phyloP scores from a whole-genome alignment of 2,797 vertebrate genomes.

The Sebastes iracundus region DNA sequence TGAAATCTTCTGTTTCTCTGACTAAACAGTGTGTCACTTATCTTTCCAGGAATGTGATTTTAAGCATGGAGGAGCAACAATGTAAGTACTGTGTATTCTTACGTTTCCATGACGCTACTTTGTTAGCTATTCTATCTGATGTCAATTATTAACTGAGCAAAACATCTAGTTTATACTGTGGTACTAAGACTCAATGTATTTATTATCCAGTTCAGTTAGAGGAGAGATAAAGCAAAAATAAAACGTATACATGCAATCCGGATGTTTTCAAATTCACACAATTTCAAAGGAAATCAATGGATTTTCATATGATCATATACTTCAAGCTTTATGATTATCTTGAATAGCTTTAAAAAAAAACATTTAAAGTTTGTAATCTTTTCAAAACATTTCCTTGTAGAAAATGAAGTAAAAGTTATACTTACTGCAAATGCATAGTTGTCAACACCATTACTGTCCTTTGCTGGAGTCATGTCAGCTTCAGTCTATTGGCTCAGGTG shows the following conservation, averaged over 20 bases:
- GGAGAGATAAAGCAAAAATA: neutral
- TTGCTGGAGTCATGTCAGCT: slow-evolving; percentile 77
- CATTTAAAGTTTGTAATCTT: neutral
- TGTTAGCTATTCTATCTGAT: neutral
- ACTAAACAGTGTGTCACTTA: neutral
- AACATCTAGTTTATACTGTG: neutral
- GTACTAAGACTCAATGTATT: neutral
- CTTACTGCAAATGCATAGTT: slow-evolving; percentile 87
- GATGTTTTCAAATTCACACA: neutral
- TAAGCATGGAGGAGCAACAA: slow-evolving; percentile 33
- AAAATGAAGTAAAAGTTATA: slow-evolving; percentile 31
- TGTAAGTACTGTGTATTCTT: slow-evolving; percentile 3
- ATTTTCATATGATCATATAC: neutral
- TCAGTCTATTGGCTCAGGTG: slow-evolving; percentile 22
- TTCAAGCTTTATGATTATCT: neutral
- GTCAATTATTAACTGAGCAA: slow-evolving; percentile 20
- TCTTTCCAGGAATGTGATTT: slow-evolving; percentile 11
- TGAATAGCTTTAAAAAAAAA: neutral
- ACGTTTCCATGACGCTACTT: slow-evolving; percentile 10
- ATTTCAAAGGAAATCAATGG: neutral
- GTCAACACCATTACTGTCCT: slow-evolving; percentile 81
- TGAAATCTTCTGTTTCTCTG: neutral
- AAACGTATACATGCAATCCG: neutral
- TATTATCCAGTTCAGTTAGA: neutral
- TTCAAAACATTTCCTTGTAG: neutral